Evolutionary conservation across 2,113 vertebrate species (phyloP).

Genomic region (Dipodomys merriami): DNA sequence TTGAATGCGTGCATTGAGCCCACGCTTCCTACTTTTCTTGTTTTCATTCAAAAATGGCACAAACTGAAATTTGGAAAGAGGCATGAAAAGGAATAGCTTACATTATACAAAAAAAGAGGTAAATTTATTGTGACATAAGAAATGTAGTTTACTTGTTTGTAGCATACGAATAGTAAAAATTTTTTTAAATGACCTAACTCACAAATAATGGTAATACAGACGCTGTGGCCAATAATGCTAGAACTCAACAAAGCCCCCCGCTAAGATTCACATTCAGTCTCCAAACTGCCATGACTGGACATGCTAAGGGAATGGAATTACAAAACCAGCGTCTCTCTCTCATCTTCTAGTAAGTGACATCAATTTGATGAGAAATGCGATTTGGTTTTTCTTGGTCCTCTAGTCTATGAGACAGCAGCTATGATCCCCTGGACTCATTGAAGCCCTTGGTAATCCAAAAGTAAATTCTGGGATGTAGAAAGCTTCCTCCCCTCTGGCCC

Average conservation of each 20-base stretch:
- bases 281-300: conserved; percentile 29
- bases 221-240: not conserved
- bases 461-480: conserved; percentile 55
- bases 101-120: not conserved
- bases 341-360: conserved; percentile 51
- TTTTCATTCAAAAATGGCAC: not conserved
- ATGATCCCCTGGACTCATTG: not conserved
- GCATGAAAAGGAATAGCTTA: not conserved
- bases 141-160: not conserved
- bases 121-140: not conserved
- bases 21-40: too few species aligned
- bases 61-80: not conserved
- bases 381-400: conserved; percentile 58
- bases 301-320: conserved; percentile 58
- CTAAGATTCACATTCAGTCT: conserved; percentile 17
- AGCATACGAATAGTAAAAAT: not conserved
- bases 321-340: conserved; percentile 21
- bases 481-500: conserved; percentile 21
- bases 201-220: not conserved
- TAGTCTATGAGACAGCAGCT: conserved; percentile 26
- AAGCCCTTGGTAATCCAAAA: conserved; percentile 76
- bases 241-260: not conserved
- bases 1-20: not conserved
- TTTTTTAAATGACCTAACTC: not conserved
- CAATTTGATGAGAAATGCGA: conserved; percentile 34